Conservation (phyloP, 2,113 vertebrate species). For the Cyphomyrus discorhynchus region DNA sequence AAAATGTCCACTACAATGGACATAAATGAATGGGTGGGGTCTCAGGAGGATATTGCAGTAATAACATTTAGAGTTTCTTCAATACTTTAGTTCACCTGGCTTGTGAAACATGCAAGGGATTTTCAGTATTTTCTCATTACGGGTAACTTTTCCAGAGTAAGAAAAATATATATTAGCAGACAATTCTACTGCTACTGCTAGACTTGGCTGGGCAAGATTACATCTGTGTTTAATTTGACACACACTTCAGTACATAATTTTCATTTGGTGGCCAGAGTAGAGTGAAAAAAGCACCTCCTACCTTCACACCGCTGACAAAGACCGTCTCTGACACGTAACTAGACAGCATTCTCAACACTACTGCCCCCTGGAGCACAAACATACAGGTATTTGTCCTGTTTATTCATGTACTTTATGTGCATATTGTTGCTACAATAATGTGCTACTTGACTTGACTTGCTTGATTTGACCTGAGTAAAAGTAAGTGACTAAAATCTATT, state of each 20-base stretch:
- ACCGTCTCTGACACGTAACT: slow-evolving; percentile 22
- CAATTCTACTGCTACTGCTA: background rate
- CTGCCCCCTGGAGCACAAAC: slow-evolving; percentile 41
- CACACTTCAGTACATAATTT: background rate
- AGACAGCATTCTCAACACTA: slow-evolving; percentile 59
- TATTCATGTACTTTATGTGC: background rate
- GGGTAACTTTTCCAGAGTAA: background rate
- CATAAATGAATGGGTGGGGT: no score
- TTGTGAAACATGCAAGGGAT: background rate
- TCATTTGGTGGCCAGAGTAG: background rate
- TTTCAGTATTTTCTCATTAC: background rate
- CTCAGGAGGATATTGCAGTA: background rate
- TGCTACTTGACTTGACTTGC: background rate
- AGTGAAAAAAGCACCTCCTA: slow-evolving; percentile 36
- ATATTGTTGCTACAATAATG: background rate
- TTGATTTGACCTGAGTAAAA: background rate
- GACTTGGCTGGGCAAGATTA: background rate
- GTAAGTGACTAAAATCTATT: background rate
- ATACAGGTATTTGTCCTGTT: background rate
- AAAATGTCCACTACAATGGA: no score
- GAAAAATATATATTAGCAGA: background rate
- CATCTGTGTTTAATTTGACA: background rate
- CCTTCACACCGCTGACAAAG: slow-evolving; percentile 49
- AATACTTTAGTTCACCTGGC: background rate
- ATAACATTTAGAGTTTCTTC: background rate